Conservation (phyloP, 2,113 vertebrate species). For the Mohoua ochrocephala region DNA sequence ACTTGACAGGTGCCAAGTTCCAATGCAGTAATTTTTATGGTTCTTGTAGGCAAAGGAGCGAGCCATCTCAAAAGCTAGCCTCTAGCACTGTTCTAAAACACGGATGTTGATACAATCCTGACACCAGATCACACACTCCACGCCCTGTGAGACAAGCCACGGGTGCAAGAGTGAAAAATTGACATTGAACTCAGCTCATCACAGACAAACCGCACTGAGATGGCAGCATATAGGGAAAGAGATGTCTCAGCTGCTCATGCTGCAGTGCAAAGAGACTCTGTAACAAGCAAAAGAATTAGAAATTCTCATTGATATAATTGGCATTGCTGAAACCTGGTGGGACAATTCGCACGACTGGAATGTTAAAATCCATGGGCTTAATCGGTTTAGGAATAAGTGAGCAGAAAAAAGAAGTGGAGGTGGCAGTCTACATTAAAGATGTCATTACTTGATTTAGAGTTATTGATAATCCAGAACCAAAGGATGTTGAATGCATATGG, state of each 20-base stretch:
- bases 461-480: slow-evolving; percentile 32
- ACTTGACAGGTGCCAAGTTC: neutral
- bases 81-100: neutral
- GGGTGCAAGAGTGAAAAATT: neutral
- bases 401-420: neutral
- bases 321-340: slow-evolving; percentile 1
- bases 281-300: neutral
- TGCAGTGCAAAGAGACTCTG: neutral
- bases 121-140: neutral
- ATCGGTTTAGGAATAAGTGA: neutral
- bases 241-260: neutral
- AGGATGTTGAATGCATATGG: neutral
- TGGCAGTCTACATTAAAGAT: neutral
- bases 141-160: neutral
- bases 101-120: neutral
- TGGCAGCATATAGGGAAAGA: neutral
- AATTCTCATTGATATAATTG: neutral
- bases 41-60: neutral
- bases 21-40: neutral
- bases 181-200: neutral
- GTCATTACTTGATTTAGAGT: neutral
- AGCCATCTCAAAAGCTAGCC: neutral
- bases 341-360: neutral
- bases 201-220: neutral
- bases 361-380: slow-evolving; percentile 1